Base-by-base conservation (phyloP, 2,113 vertebrate genomes). In the Benitochromis conjunctus region DNA sequence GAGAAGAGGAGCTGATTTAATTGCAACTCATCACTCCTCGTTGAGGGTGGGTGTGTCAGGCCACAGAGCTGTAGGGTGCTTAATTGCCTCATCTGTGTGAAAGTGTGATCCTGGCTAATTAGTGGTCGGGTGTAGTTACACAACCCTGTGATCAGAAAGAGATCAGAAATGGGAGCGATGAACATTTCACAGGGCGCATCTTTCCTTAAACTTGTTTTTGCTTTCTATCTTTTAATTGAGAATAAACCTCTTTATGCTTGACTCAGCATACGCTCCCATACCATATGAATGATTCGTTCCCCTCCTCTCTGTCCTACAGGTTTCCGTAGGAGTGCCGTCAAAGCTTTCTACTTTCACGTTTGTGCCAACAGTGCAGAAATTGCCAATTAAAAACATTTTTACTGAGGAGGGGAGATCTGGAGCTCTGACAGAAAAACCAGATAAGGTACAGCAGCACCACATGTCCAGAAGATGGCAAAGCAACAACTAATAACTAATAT, bases 271-370 rank as follows among this genome's bases (percentile, higher is more conserved):
- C 55, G 13, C 21, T 56, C 69, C 5, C n/a, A n/a, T 54, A 55
- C 16, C 12, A 41, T 19, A 3, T 64, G 19, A 62, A 64, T 2
- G 5, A 55, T 46, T 56, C 64, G 4, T 34, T n/a, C n/a, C 3
- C 58, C 9, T 66, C 3, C 13, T 58, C 21, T 92, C 19, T 88
- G 11, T 80, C 58, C 80, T 79, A 51, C 86, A 97, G 96, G 91
- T 92, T 82, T 86, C 87, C n/a, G 7, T 81, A 62, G 90, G 90
- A 58, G 89, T 76, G 31, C 78, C 93, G 92, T 87, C 94, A 14
- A 95, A 95, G 90, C 92, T 96, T 79, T 19, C 96, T 91, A 87
- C 88, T 60, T 98, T 98, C 95, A 97, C 96, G 5, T 98, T 99
- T 60, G 79, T 98, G 66, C 98, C 98, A 16, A 93, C 94, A 66